These are phyloP conservation scores for Microvelia longipes DNA, from an alignment of 1,140 invertebrate species.

Conservation along the genomic window DNA sequence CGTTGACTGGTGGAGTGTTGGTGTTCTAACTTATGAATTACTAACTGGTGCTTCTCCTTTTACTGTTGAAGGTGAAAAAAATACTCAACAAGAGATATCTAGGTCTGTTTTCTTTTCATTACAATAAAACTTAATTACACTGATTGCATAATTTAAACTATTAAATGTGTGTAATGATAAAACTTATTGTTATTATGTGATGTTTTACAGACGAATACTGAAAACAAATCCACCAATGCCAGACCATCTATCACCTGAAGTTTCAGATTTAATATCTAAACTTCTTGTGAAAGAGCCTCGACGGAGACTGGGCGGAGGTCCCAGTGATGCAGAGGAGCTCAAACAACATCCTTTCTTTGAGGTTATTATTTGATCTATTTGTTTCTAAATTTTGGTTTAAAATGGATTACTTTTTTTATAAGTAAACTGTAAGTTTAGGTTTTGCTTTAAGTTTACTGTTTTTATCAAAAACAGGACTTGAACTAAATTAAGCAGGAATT, in stretches of 20 bases:
- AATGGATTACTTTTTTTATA: too few relatives aligned
- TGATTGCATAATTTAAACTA: not conserved
- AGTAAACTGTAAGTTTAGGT: not conserved
- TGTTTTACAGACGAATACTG: constrained; percentile 52
- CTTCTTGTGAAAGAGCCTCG: constrained; percentile 79
- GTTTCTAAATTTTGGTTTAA: too few relatives aligned
- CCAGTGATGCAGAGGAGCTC: constrained; percentile 62
- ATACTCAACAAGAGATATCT: constrained; percentile 85
- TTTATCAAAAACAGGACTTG: not conserved
- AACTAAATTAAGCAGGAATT: too few relatives aligned
- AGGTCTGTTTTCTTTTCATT: constrained; percentile 38
- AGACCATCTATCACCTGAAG: constrained; percentile 41
- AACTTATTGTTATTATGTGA: not conserved
- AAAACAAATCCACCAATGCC: constrained; percentile 75
- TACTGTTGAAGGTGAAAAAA: constrained; percentile 81
- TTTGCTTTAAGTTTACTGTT: not conserved
- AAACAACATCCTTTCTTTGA: constrained; percentile 76
- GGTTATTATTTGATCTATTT: constrained; percentile 27
- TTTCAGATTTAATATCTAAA: constrained; percentile 49
- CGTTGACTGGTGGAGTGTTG: constrained; percentile 96
- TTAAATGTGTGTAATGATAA: too few relatives aligned
- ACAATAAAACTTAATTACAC: not conserved
- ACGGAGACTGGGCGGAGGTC: constrained; percentile 65
- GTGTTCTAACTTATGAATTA: constrained; percentile 90
- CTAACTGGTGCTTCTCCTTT: constrained; percentile 96